Evolutionary conservation across 1,140 invertebrate genomes (phyloP).

Genomic region (Drosophila simulans): DNA sequence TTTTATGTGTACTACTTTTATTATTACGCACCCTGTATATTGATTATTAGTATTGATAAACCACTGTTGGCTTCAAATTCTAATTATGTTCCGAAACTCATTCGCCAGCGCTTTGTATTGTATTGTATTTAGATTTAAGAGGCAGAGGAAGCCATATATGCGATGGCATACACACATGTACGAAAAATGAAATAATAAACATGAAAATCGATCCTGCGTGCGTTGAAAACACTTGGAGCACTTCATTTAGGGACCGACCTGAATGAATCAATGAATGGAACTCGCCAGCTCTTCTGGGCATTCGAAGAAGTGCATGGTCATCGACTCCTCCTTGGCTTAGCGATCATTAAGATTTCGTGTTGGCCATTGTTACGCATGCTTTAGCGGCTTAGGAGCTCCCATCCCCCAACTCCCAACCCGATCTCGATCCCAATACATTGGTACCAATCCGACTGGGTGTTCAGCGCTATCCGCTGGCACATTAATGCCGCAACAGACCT

Average conservation of each 20-base stretch:
- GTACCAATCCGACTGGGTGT: slow-evolving; percentile 61
- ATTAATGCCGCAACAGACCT: slow-evolving; percentile 77
- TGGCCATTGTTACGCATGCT: slow-evolving; percentile 79
- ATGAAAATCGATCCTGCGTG: slow-evolving; percentile 51
- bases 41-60: slow-evolving; percentile 57
- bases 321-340: slow-evolving; percentile 69
- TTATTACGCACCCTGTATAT: slow-evolving; percentile 76
- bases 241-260: slow-evolving; percentile 72
- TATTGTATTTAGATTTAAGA: slow-evolving; percentile 64
- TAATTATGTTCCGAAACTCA: slow-evolving; percentile 65
- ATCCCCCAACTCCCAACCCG: not conserved
- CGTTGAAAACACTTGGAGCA: slow-evolving; percentile 63
- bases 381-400: slow-evolving; percentile 62
- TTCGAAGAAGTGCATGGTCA: slow-evolving; percentile 66
- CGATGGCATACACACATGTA: slow-evolving; percentile 45
- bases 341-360: slow-evolving; percentile 78
- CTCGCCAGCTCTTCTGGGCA: slow-evolving; percentile 44
- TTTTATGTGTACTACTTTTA: slow-evolving; percentile 65
- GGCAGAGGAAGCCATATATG: slow-evolving; percentile 43
- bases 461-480: slow-evolving; percentile 34
- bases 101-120: slow-evolving; percentile 69
- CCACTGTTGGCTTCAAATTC: slow-evolving; percentile 59
- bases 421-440: slow-evolving; percentile 9
- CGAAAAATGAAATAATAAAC: slow-evolving; percentile 70
- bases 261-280: slow-evolving; percentile 80